Conservation (phyloP, 2,113 vertebrate species). For the Saguinus imperator region DNA sequence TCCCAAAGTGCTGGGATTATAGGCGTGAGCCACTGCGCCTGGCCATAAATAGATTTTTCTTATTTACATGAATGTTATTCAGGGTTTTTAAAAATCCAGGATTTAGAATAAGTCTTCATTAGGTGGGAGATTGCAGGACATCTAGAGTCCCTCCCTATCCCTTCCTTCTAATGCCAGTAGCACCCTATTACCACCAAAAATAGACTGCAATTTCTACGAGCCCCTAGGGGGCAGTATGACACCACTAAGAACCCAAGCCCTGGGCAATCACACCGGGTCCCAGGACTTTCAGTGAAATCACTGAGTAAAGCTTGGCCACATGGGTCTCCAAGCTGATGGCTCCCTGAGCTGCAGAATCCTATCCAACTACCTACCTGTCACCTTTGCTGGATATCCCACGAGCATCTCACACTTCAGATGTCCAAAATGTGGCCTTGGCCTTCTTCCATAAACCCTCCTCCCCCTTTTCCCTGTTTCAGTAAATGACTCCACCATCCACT, state of each 20-base stretch:
- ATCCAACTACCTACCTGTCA: neutral
- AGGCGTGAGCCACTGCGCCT: no score
- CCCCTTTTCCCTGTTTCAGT: neutral
- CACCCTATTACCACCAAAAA: neutral
- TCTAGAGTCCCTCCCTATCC: neutral
- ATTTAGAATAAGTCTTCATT: neutral
- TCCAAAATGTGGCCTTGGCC: neutral
- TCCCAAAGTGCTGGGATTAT: no score
- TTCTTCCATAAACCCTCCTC: neutral
- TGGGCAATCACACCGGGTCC: no score
- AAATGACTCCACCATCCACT: neutral
- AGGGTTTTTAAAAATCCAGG: neutral
- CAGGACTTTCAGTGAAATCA: rapidly evolving
- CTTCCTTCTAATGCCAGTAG: neutral
- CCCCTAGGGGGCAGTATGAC: constrained; percentile 54
- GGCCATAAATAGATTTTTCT: neutral
- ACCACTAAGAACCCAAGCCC: neutral
- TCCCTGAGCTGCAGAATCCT: neutral
- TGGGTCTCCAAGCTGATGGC: neutral
- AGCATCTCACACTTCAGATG: neutral
- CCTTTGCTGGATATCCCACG: neutral
- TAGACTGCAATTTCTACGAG: neutral
- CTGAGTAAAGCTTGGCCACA: neutral
- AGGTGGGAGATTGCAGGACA: neutral
- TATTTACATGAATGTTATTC: neutral